A percentile compares a stretch with the other conserved stretches of the same genome.
Conservation (phyloP, 2,888 invertebrate species). For the Dynastes grantii region DNA sequence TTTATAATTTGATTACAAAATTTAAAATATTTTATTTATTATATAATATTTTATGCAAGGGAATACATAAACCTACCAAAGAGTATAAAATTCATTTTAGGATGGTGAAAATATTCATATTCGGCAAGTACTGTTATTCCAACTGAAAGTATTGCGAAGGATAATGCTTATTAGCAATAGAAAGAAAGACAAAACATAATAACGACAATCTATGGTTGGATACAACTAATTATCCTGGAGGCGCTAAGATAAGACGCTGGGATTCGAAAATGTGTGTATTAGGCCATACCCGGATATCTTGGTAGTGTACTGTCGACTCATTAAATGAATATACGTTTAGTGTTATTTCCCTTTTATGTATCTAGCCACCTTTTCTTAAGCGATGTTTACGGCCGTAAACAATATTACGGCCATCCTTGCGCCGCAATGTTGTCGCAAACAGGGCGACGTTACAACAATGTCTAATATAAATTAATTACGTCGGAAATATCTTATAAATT, state of each 20-base stretch:
- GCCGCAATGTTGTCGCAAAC: slow-evolving; percentile 21
- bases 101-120: too few species aligned
- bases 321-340: slow-evolving; percentile 46
- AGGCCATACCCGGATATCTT: neutral
- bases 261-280: slow-evolving; percentile 24
- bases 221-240: slow-evolving; percentile 11
- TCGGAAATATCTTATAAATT: slow-evolving; percentile 35
- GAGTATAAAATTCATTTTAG: too few species aligned
- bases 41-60: too few species aligned
- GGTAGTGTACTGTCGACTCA: slow-evolving; percentile 6
- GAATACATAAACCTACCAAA: too few species aligned
- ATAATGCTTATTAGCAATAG: neutral
- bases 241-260: slow-evolving; percentile 16
- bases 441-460: slow-evolving; percentile 30
- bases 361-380: slow-evolving; percentile 39
- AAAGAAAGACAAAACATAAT: neutral
- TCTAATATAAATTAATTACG: slow-evolving; percentile 33
- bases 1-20: too few species aligned
- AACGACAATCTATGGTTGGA: slow-evolving; percentile 2
- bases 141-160: neutral
- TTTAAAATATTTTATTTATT: too few species aligned
- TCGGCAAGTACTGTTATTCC: too few species aligned
- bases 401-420: slow-evolving; percentile 46
- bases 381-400: slow-evolving; percentile 48
- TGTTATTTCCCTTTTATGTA: slow-evolving; percentile 42